Conservation (phyloP, 2,797 vertebrate genomes). For the Enteromius viviparus region DNA sequence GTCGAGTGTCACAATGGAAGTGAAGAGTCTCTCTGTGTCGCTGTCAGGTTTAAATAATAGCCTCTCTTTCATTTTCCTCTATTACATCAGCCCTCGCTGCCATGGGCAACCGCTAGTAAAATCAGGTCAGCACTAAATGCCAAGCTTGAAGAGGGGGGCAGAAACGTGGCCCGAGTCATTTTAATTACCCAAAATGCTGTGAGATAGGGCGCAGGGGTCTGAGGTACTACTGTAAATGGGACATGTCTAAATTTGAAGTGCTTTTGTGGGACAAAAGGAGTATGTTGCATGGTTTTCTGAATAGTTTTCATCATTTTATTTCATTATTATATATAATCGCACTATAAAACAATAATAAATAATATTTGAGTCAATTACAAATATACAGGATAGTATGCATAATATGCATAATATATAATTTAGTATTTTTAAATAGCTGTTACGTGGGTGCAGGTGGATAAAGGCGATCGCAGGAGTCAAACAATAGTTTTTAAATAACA, state of each 20-base stretch:
- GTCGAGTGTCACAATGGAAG: constrained; percentile 4
- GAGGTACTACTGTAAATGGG: constrained; percentile 2
- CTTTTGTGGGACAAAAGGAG: not conserved
- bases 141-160: constrained; percentile 27
- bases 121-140: constrained; percentile 54
- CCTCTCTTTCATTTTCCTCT: constrained; percentile 41
- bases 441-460: too few relatives aligned
- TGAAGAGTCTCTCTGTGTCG: constrained; percentile 30
- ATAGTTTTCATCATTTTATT: not conserved
- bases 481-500: too few relatives aligned
- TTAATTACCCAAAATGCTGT: constrained; percentile 50
- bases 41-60: constrained; percentile 50
- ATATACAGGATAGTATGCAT: too few relatives aligned
- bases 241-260: not conserved
- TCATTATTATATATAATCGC: not conserved
- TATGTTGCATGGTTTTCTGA: not conserved
- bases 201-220: constrained; percentile 1
- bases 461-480: too few relatives aligned
- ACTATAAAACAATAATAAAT: not conserved
- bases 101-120: constrained; percentile 41
- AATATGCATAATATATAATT: not conserved
- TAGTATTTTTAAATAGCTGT: not conserved
- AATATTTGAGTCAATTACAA: not conserved
- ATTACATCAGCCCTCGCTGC: constrained; percentile 50
- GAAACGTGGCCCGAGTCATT: constrained; percentile 25